A percentile compares a stretch with the other conserved stretches of the same genome.
Evolutionary conservation across 92 coral and sea anemone species (phyloP).

Genomic region (Porites cylindrica): DNA sequence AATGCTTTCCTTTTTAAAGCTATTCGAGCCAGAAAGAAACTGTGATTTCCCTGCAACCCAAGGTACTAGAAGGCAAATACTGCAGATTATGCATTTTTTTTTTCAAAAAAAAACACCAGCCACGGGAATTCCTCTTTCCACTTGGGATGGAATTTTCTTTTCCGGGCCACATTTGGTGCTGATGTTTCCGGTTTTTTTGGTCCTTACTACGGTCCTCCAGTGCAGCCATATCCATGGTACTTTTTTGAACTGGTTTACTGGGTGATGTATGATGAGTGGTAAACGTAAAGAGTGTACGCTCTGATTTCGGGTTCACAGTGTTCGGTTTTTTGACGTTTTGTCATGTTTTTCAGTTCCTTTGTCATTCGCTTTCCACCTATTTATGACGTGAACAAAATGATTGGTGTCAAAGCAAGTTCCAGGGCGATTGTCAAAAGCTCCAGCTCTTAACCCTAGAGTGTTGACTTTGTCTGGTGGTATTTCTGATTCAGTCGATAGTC

Average conservation of each 20-base stretch:
- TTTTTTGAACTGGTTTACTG: too few relatives aligned
- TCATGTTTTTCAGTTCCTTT: too few relatives aligned
- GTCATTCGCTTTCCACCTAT: neutral
- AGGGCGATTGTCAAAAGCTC: slow-evolving; percentile 39
- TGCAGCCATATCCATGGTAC: too few relatives aligned
- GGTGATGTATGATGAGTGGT: too few relatives aligned
- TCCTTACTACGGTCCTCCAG: too few relatives aligned
- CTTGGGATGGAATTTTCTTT: too few relatives aligned
- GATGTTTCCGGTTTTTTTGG: too few relatives aligned
- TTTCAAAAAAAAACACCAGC: slow-evolving; percentile 18
- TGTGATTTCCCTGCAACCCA: slow-evolving; percentile 34
- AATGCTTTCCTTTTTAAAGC: slow-evolving; percentile 41
- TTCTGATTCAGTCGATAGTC: slow-evolving; percentile 6
- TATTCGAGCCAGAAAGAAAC: slow-evolving; percentile 38
- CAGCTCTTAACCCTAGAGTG: slow-evolving; percentile 38
- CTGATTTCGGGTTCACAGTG: too few relatives aligned
- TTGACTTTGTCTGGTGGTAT: neutral
- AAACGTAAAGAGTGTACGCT: too few relatives aligned
- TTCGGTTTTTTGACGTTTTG: too few relatives aligned
- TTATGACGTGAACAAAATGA: slow-evolving; percentile 19
- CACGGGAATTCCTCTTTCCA: slow-evolving; percentile 5
- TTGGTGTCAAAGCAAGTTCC: slow-evolving; percentile 19
- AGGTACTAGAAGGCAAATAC: slow-evolving; percentile 33
- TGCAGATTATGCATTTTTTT: slow-evolving; percentile 32
- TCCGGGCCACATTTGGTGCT: too few relatives aligned